A percentile compares a stretch with the other conserved stretches of the same genome.
Evolutionary conservation across 2,888 invertebrate species (phyloP).

Genomic region (Cecidostiba fungosa): DNA sequence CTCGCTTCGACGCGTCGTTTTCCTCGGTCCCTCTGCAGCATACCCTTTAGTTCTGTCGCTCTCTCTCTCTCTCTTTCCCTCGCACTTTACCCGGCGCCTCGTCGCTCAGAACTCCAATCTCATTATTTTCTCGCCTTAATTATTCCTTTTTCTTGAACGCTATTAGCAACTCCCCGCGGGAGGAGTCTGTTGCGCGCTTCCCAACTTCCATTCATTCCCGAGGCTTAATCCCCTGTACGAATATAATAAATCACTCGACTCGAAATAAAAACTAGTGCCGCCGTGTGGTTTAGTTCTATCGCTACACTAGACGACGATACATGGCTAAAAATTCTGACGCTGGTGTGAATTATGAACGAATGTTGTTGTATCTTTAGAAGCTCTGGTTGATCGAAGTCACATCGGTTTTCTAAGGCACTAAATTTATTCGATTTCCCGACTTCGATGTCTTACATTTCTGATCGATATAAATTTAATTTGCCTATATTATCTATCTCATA

Average conservation of each 20-base stretch:
- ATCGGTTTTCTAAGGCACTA: too few relatives aligned
- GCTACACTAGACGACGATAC: not conserved
- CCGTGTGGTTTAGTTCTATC: not conserved
- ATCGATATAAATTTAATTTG: too few relatives aligned
- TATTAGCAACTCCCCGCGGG: constrained; percentile 70
- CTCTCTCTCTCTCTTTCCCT: constrained; percentile 29
- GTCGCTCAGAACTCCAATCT: constrained; percentile 66
- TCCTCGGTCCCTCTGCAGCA: constrained; percentile 23
- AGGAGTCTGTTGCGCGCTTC: constrained; percentile 66
- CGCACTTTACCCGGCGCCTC: constrained; percentile 30
- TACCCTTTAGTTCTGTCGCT: not conserved
- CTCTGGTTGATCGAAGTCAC: too few relatives aligned
- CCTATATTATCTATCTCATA: too few relatives aligned
- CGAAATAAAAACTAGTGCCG: constrained; percentile 53
- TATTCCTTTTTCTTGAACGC: constrained; percentile 71
- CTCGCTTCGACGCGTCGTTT: not conserved
- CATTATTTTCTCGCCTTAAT: constrained; percentile 71
- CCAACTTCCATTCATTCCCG: constrained; percentile 67
- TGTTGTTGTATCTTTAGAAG: too few relatives aligned
- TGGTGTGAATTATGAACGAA: too few relatives aligned
- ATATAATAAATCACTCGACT: constrained; percentile 67
- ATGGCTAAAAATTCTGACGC: too few relatives aligned
- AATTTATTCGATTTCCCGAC: too few relatives aligned
- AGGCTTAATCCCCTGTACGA: constrained; percentile 64
- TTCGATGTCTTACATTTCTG: too few relatives aligned